These are phyloP conservation scores for Schizotus pectinicornis DNA, from an alignment of 2,888 invertebrate species.

Conservation along the genomic window DNA sequence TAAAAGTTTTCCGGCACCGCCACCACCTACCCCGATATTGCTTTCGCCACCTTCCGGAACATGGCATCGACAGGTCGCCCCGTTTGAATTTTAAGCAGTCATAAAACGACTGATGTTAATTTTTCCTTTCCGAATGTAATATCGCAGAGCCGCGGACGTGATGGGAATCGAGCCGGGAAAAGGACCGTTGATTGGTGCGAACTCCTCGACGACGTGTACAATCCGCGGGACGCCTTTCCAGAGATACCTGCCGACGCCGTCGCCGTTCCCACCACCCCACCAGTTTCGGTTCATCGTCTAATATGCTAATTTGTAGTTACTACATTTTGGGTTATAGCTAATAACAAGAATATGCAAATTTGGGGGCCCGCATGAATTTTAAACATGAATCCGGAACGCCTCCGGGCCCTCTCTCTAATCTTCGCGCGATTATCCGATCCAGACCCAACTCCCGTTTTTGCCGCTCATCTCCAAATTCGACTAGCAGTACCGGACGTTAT, in stretches of 20 bases:
- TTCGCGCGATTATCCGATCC: background rate
- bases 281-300: slow-evolving; percentile 45
- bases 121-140: slow-evolving; percentile 58
- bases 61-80: slow-evolving; percentile 39
- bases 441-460: background rate
- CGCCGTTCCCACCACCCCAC: slow-evolving; percentile 1
- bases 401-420: slow-evolving; percentile 5
- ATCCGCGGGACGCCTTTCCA: slow-evolving; percentile 31
- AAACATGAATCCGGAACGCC: slow-evolving; percentile 23
- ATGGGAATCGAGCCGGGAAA: slow-evolving; percentile 36
- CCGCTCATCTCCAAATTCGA: background rate
- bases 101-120: slow-evolving; percentile 60
- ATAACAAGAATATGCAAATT: slow-evolving; percentile 47
- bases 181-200: slow-evolving; percentile 44
- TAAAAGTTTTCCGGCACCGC: slow-evolving; percentile 45
- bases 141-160: slow-evolving; percentile 50
- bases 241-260: slow-evolving; percentile 20
- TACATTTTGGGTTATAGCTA: slow-evolving; percentile 49
- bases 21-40: slow-evolving; percentile 31
- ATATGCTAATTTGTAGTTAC: slow-evolving; percentile 48
- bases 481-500: background rate
- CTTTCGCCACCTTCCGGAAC: slow-evolving; percentile 35
- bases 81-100: slow-evolving; percentile 56
- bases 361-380: slow-evolving; percentile 32
- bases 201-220: slow-evolving; percentile 33